Evolutionary conservation across 2,113 vertebrate species (phyloP), one percentile per base, ranked within the genome.

Genomic region (Perccottus glenii): DNA sequence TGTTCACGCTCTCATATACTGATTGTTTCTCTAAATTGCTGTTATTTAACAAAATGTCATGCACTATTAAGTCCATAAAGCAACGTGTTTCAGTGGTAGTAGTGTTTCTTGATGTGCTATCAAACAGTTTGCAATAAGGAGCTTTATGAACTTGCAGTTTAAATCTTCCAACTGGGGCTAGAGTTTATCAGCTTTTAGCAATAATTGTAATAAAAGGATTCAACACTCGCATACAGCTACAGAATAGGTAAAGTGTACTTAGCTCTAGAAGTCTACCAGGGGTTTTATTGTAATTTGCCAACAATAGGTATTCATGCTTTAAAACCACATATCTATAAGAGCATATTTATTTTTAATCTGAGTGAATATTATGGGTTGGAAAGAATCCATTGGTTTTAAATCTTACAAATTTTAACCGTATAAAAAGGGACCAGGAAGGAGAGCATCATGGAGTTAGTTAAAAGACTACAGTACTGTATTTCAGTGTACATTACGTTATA

Each of bases 301-400:
- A 60, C 61, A 56, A 32, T 82, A 84, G 73, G 63, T 58, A 73
- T 70, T 71, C 19, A 12, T 63, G 83, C 84, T 89, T 88, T 86
- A 78, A 83, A 79, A 69, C 55, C 35, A 53, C 72, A 55, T 27
- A 27, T 27, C 19, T 27, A 82, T 58, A 81, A 58, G 56, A 77
- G 64, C 74, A 38, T 74, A 86, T 89, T 90, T 82, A 82, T 87
- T 85, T 88, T 64, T 15, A 87, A 77, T 75, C 69, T 78, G 52
- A 74, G 65, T 38, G 64, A 72, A 55, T 75, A 5, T 64, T 59
- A 49, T 49, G 38, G 43, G 71, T 56, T 43, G 49, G 33, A 51
- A 59, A 46, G 7, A 16, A 45, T 75, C 43, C 11, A 35, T 65
- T 64, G 60, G 44, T 72, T 63, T 48, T 49, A 33, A 42, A 71